Base-by-base conservation (phyloP, 2,113 vertebrate species). In the Euleptes europaea region DNA sequence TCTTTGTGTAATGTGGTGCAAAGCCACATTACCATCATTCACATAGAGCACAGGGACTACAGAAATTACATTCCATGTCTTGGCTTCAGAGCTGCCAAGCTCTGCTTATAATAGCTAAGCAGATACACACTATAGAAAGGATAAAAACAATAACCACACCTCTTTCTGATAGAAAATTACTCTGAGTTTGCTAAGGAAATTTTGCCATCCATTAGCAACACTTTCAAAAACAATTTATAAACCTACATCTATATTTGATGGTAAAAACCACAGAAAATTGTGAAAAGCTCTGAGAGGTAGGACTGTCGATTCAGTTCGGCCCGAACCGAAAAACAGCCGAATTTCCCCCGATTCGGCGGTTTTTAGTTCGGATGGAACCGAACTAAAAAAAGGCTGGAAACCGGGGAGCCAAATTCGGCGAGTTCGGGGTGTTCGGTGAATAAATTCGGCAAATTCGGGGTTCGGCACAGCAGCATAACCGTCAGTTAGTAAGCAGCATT, bases 151-250 rank as follows among this genome's bases (percentile, higher is more conserved):
- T 60, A 47, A 47, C 40, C 40, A 79, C 66, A 26, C 31, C 80
- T 51, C 84, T 88, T 71, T 81, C 80, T 28, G 78, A 90, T 44
- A 82, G 26, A 31, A 72, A 31, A 78, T 86, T 91, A 85, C 72
- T 86, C 88, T 80, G 44, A 78, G 21, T 90, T 88, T 90, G 54
- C 86, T 83, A 77, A 40, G 7, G 69, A 84, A 51, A 80, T 47
- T 83, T 75, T 70, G 49, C 51, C 90, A 70, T 84, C 31, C 78
- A 19, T 82, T 84, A 85, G 66, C 75, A 38, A n/a, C n/a, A 63
- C 69, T 6, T 49, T 90, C 80, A 88, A 90, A 8, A 74, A 42
- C 44, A 74, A 74, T 33, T 33, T 17, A 13, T 44, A 21, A 51
- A 49, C 28, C 31, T 10, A 8, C 28, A 19, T 63, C 19, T 26